Evolutionary conservation across 2,888 invertebrate genomes (phyloP), one percentile per base, ranked within the genome.

Genomic region (Heliconius charithonia): DNA sequence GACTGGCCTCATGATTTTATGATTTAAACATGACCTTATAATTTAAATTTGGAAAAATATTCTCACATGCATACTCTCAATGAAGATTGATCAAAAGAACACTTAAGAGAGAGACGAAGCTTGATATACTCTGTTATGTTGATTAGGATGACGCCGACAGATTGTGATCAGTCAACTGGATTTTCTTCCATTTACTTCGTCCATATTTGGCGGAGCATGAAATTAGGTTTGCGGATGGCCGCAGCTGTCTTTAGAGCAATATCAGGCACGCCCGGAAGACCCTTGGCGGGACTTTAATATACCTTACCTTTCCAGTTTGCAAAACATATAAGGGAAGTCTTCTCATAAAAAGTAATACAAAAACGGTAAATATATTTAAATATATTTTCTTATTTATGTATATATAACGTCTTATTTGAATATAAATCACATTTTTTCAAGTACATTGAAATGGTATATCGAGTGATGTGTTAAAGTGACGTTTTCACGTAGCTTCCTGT

Each of bases 191-290:
- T 91, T 90, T 91, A 90, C 90, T 90, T 89, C 88, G 90, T 91
- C 87, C 89, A 89, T 89, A 90, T 90, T 92, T 90, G 85, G 89
- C 89, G 91, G 90, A 87, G 91, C 91, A 92, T 93, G 89, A 92
- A 92, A 93, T 93, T 92, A 90, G 90, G 89, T 92, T 89, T 89
- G 88, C 87, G 89, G 90, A 83, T 87, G 89, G 88, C 87, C 90
- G 88, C 92, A 92, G 92, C 90, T 91, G 92, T 92, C 91, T 89
- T 90, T 89, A 84, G 84, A 86, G 88, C 85, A 87, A 88, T 90
- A 89, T 89, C 86, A 83, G 75, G 62, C 66, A 62, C 77, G 75
- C 67, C 78, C 71, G 77, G 78, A 75, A 80, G 79, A 71, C 80
- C 72, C 75, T 29, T 37, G 66, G 45, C 71, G 72, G 77, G 73